Conservation (phyloP, 1,140 invertebrate genomes). For the Brachionus paranguensis region DNA sequence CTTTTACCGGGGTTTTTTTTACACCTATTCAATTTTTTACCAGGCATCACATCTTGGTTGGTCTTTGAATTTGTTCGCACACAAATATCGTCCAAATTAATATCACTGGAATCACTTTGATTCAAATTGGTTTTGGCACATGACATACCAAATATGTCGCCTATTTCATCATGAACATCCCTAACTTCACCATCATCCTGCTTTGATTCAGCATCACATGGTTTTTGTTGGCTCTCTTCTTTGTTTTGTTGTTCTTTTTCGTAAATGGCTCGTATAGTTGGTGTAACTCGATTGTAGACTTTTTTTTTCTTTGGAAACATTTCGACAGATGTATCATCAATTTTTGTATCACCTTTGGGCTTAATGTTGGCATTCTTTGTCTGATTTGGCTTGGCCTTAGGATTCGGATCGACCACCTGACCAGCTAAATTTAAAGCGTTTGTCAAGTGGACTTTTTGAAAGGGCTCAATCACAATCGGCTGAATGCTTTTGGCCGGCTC, state of each 20-base stretch:
- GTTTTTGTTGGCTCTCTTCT: background rate
- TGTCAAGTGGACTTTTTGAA: conserved; percentile 19
- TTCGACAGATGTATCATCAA: background rate
- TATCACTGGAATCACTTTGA: background rate
- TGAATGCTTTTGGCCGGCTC: conserved; percentile 6
- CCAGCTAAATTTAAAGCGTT: background rate
- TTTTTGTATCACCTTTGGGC: background rate
- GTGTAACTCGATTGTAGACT: conserved; percentile 22
- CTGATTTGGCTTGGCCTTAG: background rate
- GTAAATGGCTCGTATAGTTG: conserved; percentile 19
- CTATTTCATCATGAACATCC: conserved; percentile 12
- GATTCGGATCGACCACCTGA: background rate
- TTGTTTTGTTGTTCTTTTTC: conserved; percentile 10
- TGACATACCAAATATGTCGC: background rate
- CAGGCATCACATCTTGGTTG: background rate
- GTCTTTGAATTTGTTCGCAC: background rate
- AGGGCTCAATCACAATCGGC: background rate
- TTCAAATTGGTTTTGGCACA: background rate
- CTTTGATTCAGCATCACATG: background rate
- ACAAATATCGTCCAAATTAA: conserved; percentile 19
- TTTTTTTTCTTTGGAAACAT: conserved; percentile 36
- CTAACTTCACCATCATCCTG: background rate
- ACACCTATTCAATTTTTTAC: background rate
- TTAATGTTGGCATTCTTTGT: background rate
- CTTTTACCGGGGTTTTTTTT: background rate